phyloP scores from a whole-genome alignment of 1,140 invertebrate species.

The Drosophila jambulina region DNA sequence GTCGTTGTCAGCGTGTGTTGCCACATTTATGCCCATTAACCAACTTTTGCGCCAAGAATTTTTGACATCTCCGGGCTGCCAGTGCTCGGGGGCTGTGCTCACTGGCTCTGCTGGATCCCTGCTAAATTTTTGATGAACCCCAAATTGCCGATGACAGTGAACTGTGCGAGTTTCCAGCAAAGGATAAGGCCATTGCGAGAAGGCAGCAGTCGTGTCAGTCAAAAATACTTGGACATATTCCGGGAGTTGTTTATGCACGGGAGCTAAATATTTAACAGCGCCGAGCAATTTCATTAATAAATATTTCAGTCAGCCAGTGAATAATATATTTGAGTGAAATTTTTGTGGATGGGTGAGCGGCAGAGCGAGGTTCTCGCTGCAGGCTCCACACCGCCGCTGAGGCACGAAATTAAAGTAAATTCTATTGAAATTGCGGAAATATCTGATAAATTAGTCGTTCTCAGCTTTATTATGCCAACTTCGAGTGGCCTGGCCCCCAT shows the following conservation, averaged over 20 bases:
- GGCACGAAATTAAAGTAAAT: conserved; percentile 39
- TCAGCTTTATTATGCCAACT: conserved; percentile 56
- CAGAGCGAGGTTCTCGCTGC: conserved; percentile 10
- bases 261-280: conserved; percentile 74
- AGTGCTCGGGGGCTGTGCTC: not conserved
- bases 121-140: conserved; percentile 79
- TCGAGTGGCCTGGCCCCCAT: conserved; percentile 45
- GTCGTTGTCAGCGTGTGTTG: conserved; percentile 67
- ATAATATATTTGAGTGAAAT: conserved; percentile 47
- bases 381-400: conserved; percentile 1
- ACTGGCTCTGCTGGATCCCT: conserved; percentile 22
- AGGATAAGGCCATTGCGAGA: conserved; percentile 25
- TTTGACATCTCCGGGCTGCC: conserved; percentile 55
- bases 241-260: conserved; percentile 47
- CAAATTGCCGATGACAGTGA: conserved; percentile 75
- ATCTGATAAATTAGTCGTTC: conserved; percentile 65
- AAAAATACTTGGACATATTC: conserved; percentile 60
- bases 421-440: conserved; percentile 47
- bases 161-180: conserved; percentile 49
- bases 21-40: conserved; percentile 79
- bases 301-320: conserved; percentile 59
- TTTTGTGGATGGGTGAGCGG: conserved; percentile 6
- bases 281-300: conserved; percentile 74
- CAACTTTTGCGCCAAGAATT: conserved; percentile 63
- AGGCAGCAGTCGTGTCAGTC: conserved; percentile 26